Conservation (phyloP, 2,113 vertebrate genomes). For the Glaucidium brasilianum region DNA sequence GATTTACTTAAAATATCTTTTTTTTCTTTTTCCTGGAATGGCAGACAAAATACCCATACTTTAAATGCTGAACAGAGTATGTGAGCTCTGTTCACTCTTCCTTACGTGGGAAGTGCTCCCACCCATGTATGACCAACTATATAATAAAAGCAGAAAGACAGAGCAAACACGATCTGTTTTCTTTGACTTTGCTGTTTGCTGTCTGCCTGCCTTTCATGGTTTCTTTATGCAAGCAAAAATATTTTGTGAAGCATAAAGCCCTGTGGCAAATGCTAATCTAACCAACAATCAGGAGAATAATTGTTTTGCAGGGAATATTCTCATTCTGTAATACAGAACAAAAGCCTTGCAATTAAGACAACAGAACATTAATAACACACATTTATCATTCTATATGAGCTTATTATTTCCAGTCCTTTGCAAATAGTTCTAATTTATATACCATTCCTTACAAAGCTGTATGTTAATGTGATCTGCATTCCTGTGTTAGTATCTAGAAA, state of each 20-base stretch:
- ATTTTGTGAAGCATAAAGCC: constrained; percentile 52
- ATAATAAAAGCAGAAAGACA: background rate
- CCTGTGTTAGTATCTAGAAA: background rate
- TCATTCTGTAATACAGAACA: constrained; percentile 56
- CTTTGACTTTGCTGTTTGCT: background rate
- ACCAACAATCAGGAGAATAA: constrained; percentile 62
- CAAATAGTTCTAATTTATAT: constrained; percentile 59
- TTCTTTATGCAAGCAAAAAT: constrained; percentile 45
- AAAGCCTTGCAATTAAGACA: constrained; percentile 63
- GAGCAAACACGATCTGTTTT: background rate
- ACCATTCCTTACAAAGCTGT: constrained; percentile 7
- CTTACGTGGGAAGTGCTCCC: background rate
- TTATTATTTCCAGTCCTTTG: constrained; percentile 56
- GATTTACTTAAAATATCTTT: background rate
- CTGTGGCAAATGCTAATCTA: constrained; percentile 64
- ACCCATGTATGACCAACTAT: background rate
- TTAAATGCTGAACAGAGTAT: background rate
- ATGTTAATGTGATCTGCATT: constrained; percentile 44
- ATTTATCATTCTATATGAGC: constrained; percentile 66
- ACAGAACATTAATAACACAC: constrained; percentile 60
- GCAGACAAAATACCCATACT: background rate
- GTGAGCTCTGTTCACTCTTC: background rate
- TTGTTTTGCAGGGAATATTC: constrained; percentile 63
- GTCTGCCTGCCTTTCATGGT: background rate
- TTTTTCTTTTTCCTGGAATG: background rate